Conservation (phyloP, 2,888 invertebrate species). For the Ennomos quercinarius region DNA sequence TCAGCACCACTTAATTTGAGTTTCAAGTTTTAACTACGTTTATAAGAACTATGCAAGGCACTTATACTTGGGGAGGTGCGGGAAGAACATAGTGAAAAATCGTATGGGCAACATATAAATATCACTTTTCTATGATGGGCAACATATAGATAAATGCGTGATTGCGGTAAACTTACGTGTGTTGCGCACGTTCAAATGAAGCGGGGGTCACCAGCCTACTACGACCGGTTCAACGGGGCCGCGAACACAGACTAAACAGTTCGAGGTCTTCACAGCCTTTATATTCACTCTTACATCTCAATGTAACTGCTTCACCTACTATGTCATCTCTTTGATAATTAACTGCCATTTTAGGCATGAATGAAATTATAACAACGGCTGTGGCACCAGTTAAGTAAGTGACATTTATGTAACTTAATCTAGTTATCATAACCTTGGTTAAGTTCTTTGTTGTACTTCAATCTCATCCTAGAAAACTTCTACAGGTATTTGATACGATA, state of each 20-base stretch:
- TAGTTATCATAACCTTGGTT: not conserved
- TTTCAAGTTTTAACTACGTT: no score
- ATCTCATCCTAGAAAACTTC: no score
- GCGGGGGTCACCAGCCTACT: conserved; percentile 52
- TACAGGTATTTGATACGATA: no score
- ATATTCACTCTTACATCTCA: conserved; percentile 58
- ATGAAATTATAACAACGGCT: conserved; percentile 16
- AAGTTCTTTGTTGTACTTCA: not conserved
- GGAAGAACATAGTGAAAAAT: not conserved
- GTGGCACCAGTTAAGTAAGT: conserved; percentile 23
- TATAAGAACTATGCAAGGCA: not conserved
- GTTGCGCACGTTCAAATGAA: conserved; percentile 44
- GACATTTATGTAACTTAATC: conserved; percentile 23
- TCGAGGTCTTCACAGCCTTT: conserved; percentile 72
- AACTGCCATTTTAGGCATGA: conserved; percentile 24
- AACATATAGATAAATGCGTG: conserved; percentile 30
- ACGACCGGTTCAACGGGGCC: conserved; percentile 71
- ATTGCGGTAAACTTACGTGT: conserved; percentile 59
- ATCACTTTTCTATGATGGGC: no score
- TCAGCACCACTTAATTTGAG: no score
- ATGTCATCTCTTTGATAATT: conserved; percentile 36
- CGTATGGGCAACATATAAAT: conserved; percentile 3
- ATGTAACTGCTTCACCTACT: conserved; percentile 33
- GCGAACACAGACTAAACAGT: conserved; percentile 75
- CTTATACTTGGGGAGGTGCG: not conserved